These are phyloP conservation scores for Formica selysi DNA, from an alignment of 1,140 invertebrate species.

Conservation along the genomic window DNA sequence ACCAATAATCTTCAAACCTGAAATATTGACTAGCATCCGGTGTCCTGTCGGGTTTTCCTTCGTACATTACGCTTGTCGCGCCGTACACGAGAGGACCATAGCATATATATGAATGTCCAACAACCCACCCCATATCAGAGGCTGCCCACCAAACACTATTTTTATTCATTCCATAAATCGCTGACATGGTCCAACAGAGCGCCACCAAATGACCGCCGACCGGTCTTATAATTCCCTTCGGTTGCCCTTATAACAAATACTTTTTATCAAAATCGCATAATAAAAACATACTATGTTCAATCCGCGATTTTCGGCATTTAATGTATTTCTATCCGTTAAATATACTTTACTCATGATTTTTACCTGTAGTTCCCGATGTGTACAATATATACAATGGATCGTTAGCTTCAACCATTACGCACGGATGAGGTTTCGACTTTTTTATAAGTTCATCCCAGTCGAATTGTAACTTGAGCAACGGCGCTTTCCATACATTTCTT, in stretches of 20 bases:
- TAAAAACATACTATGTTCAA: too few species aligned
- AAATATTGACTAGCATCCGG: constrained; percentile 97
- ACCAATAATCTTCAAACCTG: constrained; percentile 85
- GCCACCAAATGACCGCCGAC: constrained; percentile 95
- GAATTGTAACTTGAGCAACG: constrained; percentile 89
- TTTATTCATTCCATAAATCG: constrained; percentile 93
- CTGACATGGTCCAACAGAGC: constrained; percentile 94
- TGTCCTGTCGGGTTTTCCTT: constrained; percentile 97
- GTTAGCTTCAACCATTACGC: constrained; percentile 94
- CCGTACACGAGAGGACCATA: constrained; percentile 95
- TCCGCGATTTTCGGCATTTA: neutral
- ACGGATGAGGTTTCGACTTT: constrained; percentile 90
- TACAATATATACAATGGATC: constrained; percentile 97
- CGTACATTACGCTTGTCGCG: constrained; percentile 95
- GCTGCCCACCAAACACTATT: constrained; percentile 97
- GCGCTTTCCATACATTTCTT: constrained; percentile 88
- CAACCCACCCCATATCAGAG: constrained; percentile 97
- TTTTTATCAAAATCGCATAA: neutral
- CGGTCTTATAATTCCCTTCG: constrained; percentile 94
- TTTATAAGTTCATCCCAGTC: constrained; percentile 92
- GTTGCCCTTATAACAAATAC: constrained; percentile 87
- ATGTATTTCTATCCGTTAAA: too few species aligned
- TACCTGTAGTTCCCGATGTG: constrained; percentile 96
- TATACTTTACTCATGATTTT: too few species aligned
- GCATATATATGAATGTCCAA: constrained; percentile 97